Evolutionary conservation across 2,888 invertebrate species (phyloP).

Genomic region (Gari tellinella): DNA sequence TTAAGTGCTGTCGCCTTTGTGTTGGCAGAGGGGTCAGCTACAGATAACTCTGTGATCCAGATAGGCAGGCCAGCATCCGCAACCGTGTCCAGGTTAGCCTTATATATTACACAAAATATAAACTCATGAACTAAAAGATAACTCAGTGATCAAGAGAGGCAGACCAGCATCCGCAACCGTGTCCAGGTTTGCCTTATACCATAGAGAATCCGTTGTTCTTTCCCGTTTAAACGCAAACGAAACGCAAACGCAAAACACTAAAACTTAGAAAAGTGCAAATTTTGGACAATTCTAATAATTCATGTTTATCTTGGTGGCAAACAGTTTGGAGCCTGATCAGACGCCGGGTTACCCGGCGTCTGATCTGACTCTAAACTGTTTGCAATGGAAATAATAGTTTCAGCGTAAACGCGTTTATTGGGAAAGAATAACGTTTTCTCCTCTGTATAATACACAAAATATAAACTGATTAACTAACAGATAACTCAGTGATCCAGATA

Average conservation of each 20-base stretch:
- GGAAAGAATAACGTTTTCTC: too few species aligned
- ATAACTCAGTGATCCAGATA: conserved; percentile 71
- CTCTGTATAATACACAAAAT: conserved; percentile 7
- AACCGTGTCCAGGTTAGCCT: conserved; percentile 63
- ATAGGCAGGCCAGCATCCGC: conserved; percentile 65
- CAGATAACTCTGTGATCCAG: conserved; percentile 70
- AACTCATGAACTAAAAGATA: conserved; percentile 35
- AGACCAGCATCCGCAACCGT: conserved; percentile 62
- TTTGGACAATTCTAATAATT: too few species aligned
- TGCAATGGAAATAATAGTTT: too few species aligned
- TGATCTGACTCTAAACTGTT: too few species aligned
- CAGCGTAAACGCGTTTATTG: too few species aligned
- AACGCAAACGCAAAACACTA: too few species aligned
- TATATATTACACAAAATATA: conserved; percentile 3
- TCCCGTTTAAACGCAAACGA: too few species aligned
- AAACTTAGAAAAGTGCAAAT: too few species aligned
- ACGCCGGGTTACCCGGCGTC: too few species aligned
- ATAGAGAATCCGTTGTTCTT: too few species aligned
- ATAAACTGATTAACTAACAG: conserved; percentile 6
- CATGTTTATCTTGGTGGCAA: too few species aligned
- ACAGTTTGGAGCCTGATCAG: too few species aligned
- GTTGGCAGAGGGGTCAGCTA: conserved; percentile 40
- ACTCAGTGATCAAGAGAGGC: conserved; percentile 71
- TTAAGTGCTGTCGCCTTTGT: conserved; percentile 49
- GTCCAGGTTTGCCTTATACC: conserved; percentile 61